These are phyloP conservation scores for Griposia aprilina DNA, from an alignment of 2,888 invertebrate species.

Conservation along the genomic window DNA sequence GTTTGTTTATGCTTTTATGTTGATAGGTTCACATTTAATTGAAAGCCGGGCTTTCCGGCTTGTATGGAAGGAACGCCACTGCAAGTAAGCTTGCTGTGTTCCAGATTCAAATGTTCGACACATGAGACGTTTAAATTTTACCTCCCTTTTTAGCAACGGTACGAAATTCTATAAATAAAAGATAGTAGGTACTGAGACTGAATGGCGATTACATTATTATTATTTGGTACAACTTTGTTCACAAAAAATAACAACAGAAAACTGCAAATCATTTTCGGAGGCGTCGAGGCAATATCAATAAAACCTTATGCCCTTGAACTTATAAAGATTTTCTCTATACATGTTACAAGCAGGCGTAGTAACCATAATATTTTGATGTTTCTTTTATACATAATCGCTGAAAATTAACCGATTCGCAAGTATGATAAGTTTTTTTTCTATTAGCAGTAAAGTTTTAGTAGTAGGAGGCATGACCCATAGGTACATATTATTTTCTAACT, in stretches of 20 bases:
- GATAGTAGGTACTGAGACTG: neutral
- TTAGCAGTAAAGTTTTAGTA: neutral
- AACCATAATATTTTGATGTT: neutral
- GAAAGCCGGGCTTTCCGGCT: too few relatives aligned
- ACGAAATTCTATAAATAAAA: slow-evolving; percentile 4
- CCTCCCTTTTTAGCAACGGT: neutral
- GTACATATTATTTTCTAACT: neutral
- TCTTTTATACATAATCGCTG: neutral
- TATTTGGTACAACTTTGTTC: neutral
- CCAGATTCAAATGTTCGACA: neutral
- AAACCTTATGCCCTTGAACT: slow-evolving; percentile 56
- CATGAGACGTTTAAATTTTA: neutral
- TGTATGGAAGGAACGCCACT: too few relatives aligned
- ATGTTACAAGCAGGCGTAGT: neutral
- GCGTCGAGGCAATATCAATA: slow-evolving; percentile 67
- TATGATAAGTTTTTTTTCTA: slow-evolving; percentile 1
- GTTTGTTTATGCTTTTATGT: too few relatives aligned
- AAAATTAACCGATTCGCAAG: neutral
- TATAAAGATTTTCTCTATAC: slow-evolving; percentile 19
- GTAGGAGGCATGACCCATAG: accelerated
- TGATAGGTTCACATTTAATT: too few relatives aligned
- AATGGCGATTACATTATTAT: slow-evolving; percentile 10
- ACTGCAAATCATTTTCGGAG: slow-evolving; percentile 56
- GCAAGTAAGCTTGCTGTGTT: too few relatives aligned
- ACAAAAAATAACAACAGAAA: slow-evolving; percentile 17